Percentiles rank a stretch among this genome's conserved stretches.
Evolutionary conservation across 2,888 invertebrate genomes (phyloP).

Genomic region (Julus scandinavius): DNA sequence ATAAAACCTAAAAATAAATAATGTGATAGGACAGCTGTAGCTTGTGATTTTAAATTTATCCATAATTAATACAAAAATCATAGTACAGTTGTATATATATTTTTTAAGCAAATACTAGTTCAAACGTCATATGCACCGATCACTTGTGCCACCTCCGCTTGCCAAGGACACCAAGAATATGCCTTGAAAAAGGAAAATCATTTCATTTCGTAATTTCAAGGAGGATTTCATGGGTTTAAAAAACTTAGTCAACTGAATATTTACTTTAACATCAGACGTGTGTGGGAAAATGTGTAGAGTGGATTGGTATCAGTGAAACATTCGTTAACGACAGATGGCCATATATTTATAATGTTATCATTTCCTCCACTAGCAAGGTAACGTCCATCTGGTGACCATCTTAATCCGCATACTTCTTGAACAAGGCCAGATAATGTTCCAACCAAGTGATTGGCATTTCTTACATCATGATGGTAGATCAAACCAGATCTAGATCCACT

Average conservation of each 20-base stretch:
- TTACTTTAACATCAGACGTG: constrained; percentile 67
- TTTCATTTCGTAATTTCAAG: not conserved
- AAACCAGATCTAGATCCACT: constrained; percentile 87
- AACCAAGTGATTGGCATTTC: constrained; percentile 85
- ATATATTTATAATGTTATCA: constrained; percentile 94
- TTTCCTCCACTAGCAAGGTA: constrained; percentile 97
- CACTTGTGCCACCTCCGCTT: constrained; percentile 96
- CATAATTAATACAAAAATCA: not conserved
- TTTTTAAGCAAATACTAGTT: constrained; percentile 32
- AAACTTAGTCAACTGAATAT: not conserved
- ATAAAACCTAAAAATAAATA: too few species aligned
- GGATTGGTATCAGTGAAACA: constrained; percentile 62
- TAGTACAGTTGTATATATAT: not conserved
- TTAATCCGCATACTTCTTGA: constrained; percentile 87
- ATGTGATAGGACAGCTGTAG: too few species aligned
- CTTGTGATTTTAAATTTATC: too few species aligned
- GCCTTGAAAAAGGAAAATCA: constrained; percentile 69
- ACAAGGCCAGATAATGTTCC: constrained; percentile 78
- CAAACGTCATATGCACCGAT: constrained; percentile 75
- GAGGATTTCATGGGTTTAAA: not conserved
- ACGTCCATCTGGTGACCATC: constrained; percentile 95
- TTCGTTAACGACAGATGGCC: constrained; percentile 74
- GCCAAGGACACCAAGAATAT: constrained; percentile 98
- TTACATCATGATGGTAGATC: constrained; percentile 95
- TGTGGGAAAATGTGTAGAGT: constrained; percentile 71